Base-by-base conservation (phyloP, 2,797 vertebrate genomes). In the Cyclopterus lumpus region DNA sequence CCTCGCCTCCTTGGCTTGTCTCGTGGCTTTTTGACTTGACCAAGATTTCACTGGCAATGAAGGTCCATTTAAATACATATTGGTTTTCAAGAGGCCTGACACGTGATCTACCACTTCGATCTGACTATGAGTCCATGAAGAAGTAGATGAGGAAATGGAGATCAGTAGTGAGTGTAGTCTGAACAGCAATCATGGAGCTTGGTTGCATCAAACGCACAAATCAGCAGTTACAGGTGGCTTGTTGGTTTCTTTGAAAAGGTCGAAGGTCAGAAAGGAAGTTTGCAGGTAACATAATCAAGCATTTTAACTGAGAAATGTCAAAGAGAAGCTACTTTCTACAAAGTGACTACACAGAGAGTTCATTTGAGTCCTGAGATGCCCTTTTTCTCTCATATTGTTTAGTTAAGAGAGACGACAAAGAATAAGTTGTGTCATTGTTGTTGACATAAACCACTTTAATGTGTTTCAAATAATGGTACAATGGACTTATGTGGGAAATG, bases 361-460 rank as follows among this genome's bases (percentile, higher is more conserved):
- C 0, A n/a, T 20, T 42, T 26, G 16, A 42, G 16, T 54, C 22
- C 34, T 49, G n/a, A 9, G 46, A 5, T 9, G n/a, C 34, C 12
- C 4, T 6, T 59, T 53, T 30, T 61, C 38, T n/a, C 34, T 55
- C n/a, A 11, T 10, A 1, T 26, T 22, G 11, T 64, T 73, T 7
- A 34, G 34, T 73, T 12, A 14, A 59, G 9, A 70, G 9, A 67
- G 60, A 48, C 68, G 36, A 76, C 16, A 5, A 53, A 48, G 22
- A 16, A 61, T n/a, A 67, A 55, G n/a, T 22, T 24, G 18, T 42
- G 11, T 71, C 24, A 44, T 44, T 42, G 28, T 44, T 28, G 48
- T 54, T 34, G 46, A 71, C 62, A 67, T 55, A 24, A 59, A 61
- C 24, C 18, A 22, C 12, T 67, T 78, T 78, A 72, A 72, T 72